Evolutionary conservation across 1,140 invertebrate species (phyloP).

Genomic region (Drosophila grimshawi): DNA sequence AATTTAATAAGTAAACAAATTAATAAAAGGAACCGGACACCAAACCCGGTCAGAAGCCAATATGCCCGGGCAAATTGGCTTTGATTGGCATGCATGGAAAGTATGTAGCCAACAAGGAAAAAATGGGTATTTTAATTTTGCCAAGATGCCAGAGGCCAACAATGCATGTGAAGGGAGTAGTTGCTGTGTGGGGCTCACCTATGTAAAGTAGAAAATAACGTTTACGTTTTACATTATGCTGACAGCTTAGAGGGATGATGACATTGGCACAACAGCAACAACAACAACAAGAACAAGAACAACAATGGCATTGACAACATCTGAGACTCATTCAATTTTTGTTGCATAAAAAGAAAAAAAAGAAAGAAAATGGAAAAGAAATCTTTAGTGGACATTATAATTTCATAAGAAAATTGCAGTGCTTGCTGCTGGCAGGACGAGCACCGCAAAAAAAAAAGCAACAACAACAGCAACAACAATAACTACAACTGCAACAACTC

Average conservation of each 20-base stretch:
- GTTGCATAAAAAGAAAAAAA: slow-evolving; percentile 47
- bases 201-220: slow-evolving; percentile 69
- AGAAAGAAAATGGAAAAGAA: slow-evolving; percentile 39
- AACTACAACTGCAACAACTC: slow-evolving; percentile 24
- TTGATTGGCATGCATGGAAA: slow-evolving; percentile 56
- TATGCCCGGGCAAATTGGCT: slow-evolving; percentile 28
- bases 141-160: slow-evolving; percentile 41
- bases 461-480: slow-evolving; percentile 8
- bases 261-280: slow-evolving; percentile 25
- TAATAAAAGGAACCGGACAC: slow-evolving; percentile 50
- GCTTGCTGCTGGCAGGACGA: slow-evolving; percentile 29
- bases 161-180: background rate
- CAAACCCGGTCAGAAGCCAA: slow-evolving; percentile 1
- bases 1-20: slow-evolving; percentile 80
- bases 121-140: slow-evolving; percentile 68
- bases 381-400: slow-evolving; percentile 69
- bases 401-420: slow-evolving; percentile 78
- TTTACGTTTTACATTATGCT: slow-evolving; percentile 69
- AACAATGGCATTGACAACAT: slow-evolving; percentile 5
- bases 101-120: background rate
- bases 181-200: slow-evolving; percentile 14
- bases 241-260: slow-evolving; percentile 3
- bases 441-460: background rate
- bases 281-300: slow-evolving; percentile 3
- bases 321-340: slow-evolving; percentile 67